These are phyloP conservation scores for Pantherophis alleghaniensis DNA, from an alignment of 2,797 vertebrate species.

Conservation along the genomic window DNA sequence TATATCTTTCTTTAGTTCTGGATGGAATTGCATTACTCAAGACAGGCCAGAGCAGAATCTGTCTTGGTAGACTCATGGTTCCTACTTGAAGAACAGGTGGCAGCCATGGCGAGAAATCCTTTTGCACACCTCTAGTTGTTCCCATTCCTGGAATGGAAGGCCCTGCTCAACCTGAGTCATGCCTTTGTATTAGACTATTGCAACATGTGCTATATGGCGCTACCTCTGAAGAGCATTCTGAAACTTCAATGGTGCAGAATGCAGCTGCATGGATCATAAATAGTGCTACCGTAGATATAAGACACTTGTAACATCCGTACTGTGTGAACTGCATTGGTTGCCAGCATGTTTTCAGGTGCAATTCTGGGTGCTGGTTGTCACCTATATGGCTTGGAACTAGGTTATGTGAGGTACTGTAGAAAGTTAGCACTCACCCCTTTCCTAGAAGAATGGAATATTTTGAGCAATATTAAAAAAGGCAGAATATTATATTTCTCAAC, in stretches of 20 bases:
- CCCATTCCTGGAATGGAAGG: background rate
- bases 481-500: too few species aligned
- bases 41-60: background rate
- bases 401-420: background rate
- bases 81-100: background rate
- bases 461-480: too few species aligned
- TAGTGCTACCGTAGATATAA: background rate
- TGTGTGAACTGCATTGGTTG: background rate
- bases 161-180: background rate
- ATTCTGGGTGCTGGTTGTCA: background rate
- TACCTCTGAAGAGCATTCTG: background rate
- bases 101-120: background rate
- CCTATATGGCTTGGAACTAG: background rate
- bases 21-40: background rate
- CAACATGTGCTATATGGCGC: fast-evolving
- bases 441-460: too few species aligned
- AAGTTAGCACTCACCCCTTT: too few species aligned
- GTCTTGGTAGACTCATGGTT: background rate
- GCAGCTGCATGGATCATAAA: background rate
- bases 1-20: background rate
- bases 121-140: background rate
- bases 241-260: background rate
- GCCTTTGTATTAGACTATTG: background rate
- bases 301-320: background rate
- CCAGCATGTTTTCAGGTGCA: background rate